Evolutionary conservation across 2,113 vertebrate species (phyloP), one percentile per base, ranked within the genome.

Genomic region (Perccottus glenii): DNA sequence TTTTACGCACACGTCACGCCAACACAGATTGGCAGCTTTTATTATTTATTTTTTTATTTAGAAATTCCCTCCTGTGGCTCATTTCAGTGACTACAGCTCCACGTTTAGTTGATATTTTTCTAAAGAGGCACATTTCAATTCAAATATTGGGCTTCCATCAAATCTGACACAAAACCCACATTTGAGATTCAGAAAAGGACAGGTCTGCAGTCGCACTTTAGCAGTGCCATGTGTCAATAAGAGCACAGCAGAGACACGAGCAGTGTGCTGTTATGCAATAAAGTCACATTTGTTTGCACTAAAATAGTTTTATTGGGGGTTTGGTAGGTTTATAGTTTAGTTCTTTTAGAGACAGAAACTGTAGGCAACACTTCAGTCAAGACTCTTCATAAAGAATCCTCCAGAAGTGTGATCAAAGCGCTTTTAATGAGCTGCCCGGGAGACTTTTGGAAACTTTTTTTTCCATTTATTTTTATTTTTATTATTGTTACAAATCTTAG

Each of bases 131-230:
- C 42, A 38, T 12, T 38, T 15, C 42, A 38, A 15, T 38, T 15
- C 6, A 8, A 36, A 56, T n/a, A 56, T 43, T 40, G 66, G 71
- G 77, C 75, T 85, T 75, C 75, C 71, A 61, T 12, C 36, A 12
- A 55, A 5, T 83, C 67, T 33, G 50, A 74, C 57, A 64, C 15
- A 0, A 58, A 58, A 75, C 53, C 14, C 3, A 72, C 69, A 77
- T 75, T 76, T 9, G 19, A 27, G 19, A 1, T 3, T 27, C 1
- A n/a, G 67, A 50, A 78, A 16, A 72, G 79, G 73, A 73, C 81
- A 88, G 80, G 82, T 89, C 88, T 91, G 90, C 91, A 92, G 91
- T 90, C 77, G 91, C 92, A 93, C 93, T 94, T 94, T 94, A 93
- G 88, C 72, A 84, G 87, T 92, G 92, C 84, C 78, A 86, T 88